Evolutionary conservation across 2,797 vertebrate genomes (phyloP), one percentile per base, ranked within the genome.

Genomic region (Xenopus petersii): DNA sequence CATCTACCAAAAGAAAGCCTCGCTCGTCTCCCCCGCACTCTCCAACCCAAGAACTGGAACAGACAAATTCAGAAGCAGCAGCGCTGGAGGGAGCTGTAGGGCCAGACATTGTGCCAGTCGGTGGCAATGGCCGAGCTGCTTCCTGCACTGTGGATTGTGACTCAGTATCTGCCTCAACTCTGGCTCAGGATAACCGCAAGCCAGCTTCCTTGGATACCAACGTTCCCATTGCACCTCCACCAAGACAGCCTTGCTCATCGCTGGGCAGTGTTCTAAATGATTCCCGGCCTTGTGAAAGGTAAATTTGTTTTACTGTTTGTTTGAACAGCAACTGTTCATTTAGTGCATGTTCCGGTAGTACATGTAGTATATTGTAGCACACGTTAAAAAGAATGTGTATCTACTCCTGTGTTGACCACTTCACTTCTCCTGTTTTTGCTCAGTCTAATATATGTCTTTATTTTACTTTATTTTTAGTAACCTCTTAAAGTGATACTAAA

Each of bases 221-320:
- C 0, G 79, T 88, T 1, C 98, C 97, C 0, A 90, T 98, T 0
- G 98, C 93, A 0, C 98, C 97, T 0, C 97, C 97, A 0, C 97
- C 98, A 5, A 93, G 97, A n/a, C 98, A 98, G 84, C 93, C 97
- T 0, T 98, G 98, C 84, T 99, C 98, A 0, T 98, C 98, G 21
- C 91, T 99, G 70, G 88, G 88, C 51, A 92, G 93, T 0, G 81
- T 91, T 61, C 89, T 93, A 73, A 94, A 91, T 12, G 97, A 99
- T 10, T 90, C 93, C 10, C 89, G 96, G 73, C 95, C 97, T 79
- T 98, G 96, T 70, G 98, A 98, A 89, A 95, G 98, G 98, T 99
- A 92, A 83, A 54, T 21, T 10, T 64, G 4, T 59, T 13, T 2
- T 51, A 51, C 15, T 51, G 49, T 51, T 51, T 51, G 49, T 12